Conservation (phyloP, 2,888 invertebrate species). For the Amiota minor region DNA sequence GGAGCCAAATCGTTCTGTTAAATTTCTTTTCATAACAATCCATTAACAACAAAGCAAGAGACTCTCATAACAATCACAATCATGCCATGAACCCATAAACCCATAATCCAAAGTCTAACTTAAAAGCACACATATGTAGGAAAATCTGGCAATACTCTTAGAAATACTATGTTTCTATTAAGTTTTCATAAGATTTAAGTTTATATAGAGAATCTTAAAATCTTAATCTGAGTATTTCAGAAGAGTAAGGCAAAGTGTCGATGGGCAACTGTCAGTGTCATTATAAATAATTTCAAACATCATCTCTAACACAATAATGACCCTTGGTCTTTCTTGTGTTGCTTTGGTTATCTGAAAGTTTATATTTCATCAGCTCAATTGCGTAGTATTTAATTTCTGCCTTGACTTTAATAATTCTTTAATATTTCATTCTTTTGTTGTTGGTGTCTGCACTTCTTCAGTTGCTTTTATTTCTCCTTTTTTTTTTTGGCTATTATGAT, state of each 20-base stretch:
- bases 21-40: too few relatives aligned
- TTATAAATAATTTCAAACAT: slow-evolving; percentile 64
- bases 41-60: too few relatives aligned
- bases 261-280: slow-evolving; percentile 41
- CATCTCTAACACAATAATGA: too few relatives aligned
- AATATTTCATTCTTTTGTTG: neutral
- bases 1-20: too few relatives aligned
- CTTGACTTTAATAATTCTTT: slow-evolving; percentile 12
- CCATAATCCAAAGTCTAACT: too few relatives aligned
- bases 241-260: slow-evolving; percentile 2
- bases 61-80: too few relatives aligned
- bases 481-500: slow-evolving; percentile 7
- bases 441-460: neutral
- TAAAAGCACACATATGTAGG: too few relatives aligned
- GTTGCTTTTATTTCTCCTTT: neutral
- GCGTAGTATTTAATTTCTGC: neutral
- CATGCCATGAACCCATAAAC: too few relatives aligned
- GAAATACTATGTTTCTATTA: neutral
- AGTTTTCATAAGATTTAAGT: slow-evolving; percentile 39
- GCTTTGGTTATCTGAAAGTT: neutral
- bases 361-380: neutral
- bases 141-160: too few relatives aligned
- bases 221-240: slow-evolving; percentile 14
- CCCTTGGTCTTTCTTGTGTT: neutral
- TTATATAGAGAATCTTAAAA: neutral